Conservation (phyloP, 2,797 vertebrate species). For the Periparus ater region DNA sequence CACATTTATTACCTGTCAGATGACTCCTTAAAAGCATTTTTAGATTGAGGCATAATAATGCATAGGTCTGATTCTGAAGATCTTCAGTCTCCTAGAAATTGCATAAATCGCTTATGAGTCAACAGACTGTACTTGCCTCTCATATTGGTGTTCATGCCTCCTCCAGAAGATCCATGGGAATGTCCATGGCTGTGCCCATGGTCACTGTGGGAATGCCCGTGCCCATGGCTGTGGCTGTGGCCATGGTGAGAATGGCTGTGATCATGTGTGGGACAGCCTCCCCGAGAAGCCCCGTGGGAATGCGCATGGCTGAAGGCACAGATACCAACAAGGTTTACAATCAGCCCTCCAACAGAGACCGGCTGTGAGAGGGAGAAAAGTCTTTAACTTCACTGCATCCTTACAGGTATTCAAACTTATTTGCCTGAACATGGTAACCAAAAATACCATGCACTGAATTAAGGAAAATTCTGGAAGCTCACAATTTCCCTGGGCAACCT, state of each 20-base stretch:
- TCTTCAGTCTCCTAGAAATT: not conserved
- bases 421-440: not conserved
- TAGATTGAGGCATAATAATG: not conserved
- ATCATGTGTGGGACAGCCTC: constrained; percentile 83
- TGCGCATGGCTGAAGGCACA: constrained; percentile 98
- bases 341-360: constrained; percentile 92
- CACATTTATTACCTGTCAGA: not conserved
- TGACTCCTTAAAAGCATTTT: not conserved
- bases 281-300: constrained; percentile 80
- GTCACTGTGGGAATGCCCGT: constrained; percentile 80
- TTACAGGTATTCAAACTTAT: not conserved
- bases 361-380: constrained; percentile 81
- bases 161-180: constrained; percentile 79
- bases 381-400: not conserved
- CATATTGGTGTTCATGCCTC: constrained; percentile 98
- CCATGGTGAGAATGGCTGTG: constrained; percentile 85
- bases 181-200: constrained; percentile 83
- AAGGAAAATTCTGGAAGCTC: not conserved
- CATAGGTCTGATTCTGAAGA: not conserved
- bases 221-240: constrained; percentile 71
- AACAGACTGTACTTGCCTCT: constrained; percentile 80
- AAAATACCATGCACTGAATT: not conserved
- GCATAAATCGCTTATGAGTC: accelerated
- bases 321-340: constrained; percentile 97
- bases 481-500: not conserved